Evolutionary conservation across 2,797 vertebrate species (phyloP).

Genomic region (Apogon hyalosoma): DNA sequence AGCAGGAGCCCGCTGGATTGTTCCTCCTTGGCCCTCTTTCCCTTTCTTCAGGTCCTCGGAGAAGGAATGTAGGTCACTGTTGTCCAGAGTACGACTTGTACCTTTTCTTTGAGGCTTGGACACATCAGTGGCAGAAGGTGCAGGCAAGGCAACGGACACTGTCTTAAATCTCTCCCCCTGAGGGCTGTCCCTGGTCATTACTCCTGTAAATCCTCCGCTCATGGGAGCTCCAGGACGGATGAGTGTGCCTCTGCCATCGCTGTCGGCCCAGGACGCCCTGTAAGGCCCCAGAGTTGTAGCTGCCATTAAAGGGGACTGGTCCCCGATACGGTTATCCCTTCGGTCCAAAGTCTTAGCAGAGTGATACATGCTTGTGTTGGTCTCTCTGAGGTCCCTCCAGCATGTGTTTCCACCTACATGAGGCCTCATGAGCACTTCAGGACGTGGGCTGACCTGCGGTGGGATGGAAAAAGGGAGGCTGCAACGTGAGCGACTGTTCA

Average conservation of each 20-base stretch:
- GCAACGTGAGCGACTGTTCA: slow-evolving; percentile 69
- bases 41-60: slow-evolving; percentile 80
- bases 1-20: slow-evolving; percentile 76
- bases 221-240: slow-evolving; percentile 79
- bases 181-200: slow-evolving; percentile 77
- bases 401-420: slow-evolving; percentile 69
- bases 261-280: slow-evolving; percentile 93
- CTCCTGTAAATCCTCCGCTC: slow-evolving; percentile 82
- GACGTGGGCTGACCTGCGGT: slow-evolving; percentile 69
- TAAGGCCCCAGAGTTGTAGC: slow-evolving; percentile 83
- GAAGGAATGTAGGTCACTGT: slow-evolving; percentile 90
- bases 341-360: slow-evolving; percentile 81
- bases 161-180: slow-evolving; percentile 82
- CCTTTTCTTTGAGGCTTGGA: slow-evolving; percentile 85
- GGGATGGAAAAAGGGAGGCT: slow-evolving; percentile 77
- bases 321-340: slow-evolving; percentile 76
- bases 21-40: slow-evolving; percentile 75
- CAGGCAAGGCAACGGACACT: slow-evolving; percentile 77
- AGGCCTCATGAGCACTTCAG: slow-evolving; percentile 79
- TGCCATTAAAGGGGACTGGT: slow-evolving; percentile 77
- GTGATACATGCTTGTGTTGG: slow-evolving; percentile 69
- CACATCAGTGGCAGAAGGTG: slow-evolving; percentile 62
- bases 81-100: slow-evolving; percentile 93
- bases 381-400: slow-evolving; percentile 80
- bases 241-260: slow-evolving; percentile 83